Base-by-base conservation (phyloP, 1,140 invertebrate species). In the Neodiprion fabricii region DNA sequence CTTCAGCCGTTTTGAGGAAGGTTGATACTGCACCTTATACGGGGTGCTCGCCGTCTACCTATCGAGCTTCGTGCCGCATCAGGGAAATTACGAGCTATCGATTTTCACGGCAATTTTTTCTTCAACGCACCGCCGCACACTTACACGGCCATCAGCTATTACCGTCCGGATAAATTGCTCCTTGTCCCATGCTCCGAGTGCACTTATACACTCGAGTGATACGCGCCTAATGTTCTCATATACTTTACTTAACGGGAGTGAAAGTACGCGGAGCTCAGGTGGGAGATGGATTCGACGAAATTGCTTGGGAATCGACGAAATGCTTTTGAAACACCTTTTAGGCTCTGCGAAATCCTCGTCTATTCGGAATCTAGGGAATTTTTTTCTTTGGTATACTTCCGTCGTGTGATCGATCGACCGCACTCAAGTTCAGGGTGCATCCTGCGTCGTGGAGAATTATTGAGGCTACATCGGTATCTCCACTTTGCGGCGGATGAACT, bases 291-390 rank as follows among this genome's bases (percentile, higher is more conserved):
- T 61, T 61, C n/a, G 11, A 17, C 53, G 9, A 61, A 61, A 61
- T 61, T 61, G n/a, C 53, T 61, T 61, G 53, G n/a, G 53, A 61
- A 61, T 61, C 53, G 53, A 61, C 53, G 11, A 17, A 61, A 40
- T 40, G 28, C 2, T 40, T 40, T 40, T 40, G 28, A 5, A 40
- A 40, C 28, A 40, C 28, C 28, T 5, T 40, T 40, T 4, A 5
- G 28, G 28, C 28, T 40, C 5, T 5, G 28, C 28, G 28, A 40
- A 40, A 40, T 40, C 28, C 28, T 40, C 5, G 5, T 40, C 2
- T 40, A 40, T 40, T 1, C 28, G 5, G 1, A 40, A 40, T 40
- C 28, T 40, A 5, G 1, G 28, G 28, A 40, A 40, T 1, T 40
- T 40, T 40, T 40, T 1, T 40, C 5, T 40, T 40, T 40, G 28